Evolutionary conservation across 1,140 invertebrate species (phyloP).

Genomic region (Bactericera cockerelli): DNA sequence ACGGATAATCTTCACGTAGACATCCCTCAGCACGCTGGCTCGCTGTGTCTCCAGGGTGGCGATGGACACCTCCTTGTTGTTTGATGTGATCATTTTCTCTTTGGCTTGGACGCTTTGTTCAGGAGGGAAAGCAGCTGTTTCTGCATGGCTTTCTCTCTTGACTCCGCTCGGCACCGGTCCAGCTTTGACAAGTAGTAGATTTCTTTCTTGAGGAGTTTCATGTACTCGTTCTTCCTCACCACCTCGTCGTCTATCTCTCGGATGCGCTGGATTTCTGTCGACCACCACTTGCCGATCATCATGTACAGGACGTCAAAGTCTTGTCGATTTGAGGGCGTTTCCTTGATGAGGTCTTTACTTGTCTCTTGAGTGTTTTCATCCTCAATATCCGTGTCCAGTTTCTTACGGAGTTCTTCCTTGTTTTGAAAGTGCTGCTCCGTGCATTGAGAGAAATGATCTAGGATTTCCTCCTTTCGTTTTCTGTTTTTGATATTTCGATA

Average conservation of each 20-base stretch:
- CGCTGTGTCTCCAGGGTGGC: conserved; percentile 46
- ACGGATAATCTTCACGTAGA: conserved; percentile 38
- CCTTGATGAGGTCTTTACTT: conserved; percentile 11
- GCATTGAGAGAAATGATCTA: background rate
- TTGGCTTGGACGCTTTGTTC: conserved; percentile 40
- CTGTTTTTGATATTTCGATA: background rate
- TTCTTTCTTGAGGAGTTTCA: conserved; percentile 42
- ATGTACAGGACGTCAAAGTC: conserved; percentile 47
- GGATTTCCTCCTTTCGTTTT: background rate
- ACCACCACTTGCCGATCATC: conserved; percentile 45
- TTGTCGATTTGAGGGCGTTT: conserved; percentile 37
- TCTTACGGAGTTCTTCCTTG: background rate
- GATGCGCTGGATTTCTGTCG: conserved; percentile 38
- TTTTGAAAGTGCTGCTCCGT: background rate
- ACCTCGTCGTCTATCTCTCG: conserved; percentile 37
- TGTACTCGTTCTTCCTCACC: conserved; percentile 41
- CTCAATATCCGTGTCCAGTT: background rate
- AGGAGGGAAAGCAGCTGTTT: conserved; percentile 37
- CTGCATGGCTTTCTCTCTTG: conserved; percentile 37
- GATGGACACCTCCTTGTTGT: conserved; percentile 40
- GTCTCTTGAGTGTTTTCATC: conserved; percentile 7
- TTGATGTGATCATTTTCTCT: conserved; percentile 41
- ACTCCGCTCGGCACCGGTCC: conserved; percentile 34
- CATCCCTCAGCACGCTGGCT: conserved; percentile 39
- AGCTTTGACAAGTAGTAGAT: conserved; percentile 36